Evolutionary conservation across 2,888 invertebrate species (phyloP).

Genomic region (Hylaea fasciaria): DNA sequence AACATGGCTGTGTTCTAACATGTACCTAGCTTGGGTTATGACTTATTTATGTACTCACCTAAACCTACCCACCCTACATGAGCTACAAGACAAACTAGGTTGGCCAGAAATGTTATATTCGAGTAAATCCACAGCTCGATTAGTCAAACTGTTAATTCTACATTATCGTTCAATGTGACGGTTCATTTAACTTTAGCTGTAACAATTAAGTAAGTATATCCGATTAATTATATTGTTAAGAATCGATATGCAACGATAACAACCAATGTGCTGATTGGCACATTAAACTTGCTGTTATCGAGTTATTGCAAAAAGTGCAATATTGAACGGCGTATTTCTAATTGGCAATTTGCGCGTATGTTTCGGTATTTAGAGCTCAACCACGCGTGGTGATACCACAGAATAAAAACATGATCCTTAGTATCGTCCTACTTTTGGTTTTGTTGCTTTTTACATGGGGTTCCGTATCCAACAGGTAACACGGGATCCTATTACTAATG

Average conservation of each 20-base stretch:
- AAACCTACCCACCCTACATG: not conserved
- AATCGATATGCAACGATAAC: not conserved
- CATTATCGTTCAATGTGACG: not conserved
- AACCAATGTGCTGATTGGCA: conserved; percentile 16
- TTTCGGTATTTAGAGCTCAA: conserved; percentile 19
- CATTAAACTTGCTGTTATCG: conserved; percentile 7
- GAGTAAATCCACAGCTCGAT: not conserved
- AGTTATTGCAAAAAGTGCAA: not conserved
- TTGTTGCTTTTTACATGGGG: not conserved
- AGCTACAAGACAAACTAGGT: not conserved
- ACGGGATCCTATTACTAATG: no score
- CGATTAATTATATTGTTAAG: no score
- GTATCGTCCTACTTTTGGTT: conserved; percentile 8
- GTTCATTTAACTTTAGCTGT: not conserved
- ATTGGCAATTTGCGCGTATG: conserved; percentile 8
- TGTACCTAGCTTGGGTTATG: not conserved
- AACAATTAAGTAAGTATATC: no score
- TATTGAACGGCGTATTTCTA: not conserved
- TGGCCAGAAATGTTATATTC: not conserved
- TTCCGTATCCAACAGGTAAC: no score
- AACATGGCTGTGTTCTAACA: not conserved
- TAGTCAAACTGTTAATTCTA: not conserved
- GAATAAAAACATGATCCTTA: no score
- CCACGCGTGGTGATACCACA: conserved; percentile 22
- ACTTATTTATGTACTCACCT: not conserved